Evolutionary conservation across 2,888 invertebrate species (phyloP), one percentile per base, ranked within the genome.

Genomic region (Galeruca laticollis): DNA sequence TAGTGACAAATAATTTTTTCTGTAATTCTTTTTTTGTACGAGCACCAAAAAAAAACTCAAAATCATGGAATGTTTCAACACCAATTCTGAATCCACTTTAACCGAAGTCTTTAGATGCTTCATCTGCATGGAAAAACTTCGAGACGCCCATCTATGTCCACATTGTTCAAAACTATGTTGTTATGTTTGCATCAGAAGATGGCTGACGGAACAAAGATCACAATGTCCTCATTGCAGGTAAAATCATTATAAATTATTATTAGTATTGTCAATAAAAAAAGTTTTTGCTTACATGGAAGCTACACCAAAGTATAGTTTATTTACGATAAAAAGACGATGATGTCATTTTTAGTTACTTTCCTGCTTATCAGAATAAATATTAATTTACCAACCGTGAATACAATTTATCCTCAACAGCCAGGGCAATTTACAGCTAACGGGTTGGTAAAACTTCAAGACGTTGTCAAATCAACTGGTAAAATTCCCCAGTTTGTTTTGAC

Each of bases 101-200:
- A 93, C 95, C 66, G 96, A 97, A 87, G 95, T 97, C 61, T 97
- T 97, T 86, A 91, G 96, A 84, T 97, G 97, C 87, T 97, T 97
- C 86, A 97, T 97, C 84, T 97, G 97, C 86, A 97, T 97, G 96
- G 97, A 97, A 88, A 96, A 95, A 86, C 88, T 97, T 82, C 91
- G 94, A 81, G 96, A 97, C 86, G 97, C 97, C 56, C 95, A 96
- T 85, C 89, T 97, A 56, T 97, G 97, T 86, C 97, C 97, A 9
- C 96, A 97, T 85, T 97, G 97, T 85, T 96, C 96, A 74, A 97
- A 97, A 87, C 87, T 97, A 62, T 97, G 97, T 85, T 97, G 97
- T 86, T 96, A 94, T 83, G 89, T 92, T 15, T 97, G 97, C 84
- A 96, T 97, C 77, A 88, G 95, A 82, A 89, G 96, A 77, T 97